A percentile compares a stretch with the other conserved stretches of the same genome.
Conservation (phyloP, 2,888 invertebrate species). For the Proisotoma minuta region DNA sequence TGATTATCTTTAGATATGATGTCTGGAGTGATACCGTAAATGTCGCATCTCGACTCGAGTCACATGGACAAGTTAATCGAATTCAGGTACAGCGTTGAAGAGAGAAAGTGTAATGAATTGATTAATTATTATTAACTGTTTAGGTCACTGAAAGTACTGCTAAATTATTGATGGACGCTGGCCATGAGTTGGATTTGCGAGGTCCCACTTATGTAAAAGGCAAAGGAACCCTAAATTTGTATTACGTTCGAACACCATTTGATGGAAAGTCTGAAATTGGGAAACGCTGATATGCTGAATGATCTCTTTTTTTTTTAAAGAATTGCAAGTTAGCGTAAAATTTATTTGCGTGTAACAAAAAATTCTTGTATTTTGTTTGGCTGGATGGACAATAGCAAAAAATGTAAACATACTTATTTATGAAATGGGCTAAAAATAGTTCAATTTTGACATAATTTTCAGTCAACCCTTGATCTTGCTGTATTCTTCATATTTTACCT, state of each 20-base stretch:
- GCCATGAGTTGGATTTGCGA: slow-evolving; percentile 82
- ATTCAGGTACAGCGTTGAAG: slow-evolving; percentile 61
- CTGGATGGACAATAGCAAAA: too few species aligned
- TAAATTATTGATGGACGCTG: slow-evolving; percentile 74
- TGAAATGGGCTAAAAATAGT: too few species aligned
- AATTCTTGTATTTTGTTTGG: too few species aligned
- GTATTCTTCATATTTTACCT: too few species aligned
- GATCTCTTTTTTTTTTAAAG: too few species aligned
- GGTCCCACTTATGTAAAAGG: slow-evolving; percentile 94
- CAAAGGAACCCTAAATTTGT: slow-evolving; percentile 83
- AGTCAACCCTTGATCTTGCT: too few species aligned
- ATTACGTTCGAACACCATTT: slow-evolving; percentile 81
- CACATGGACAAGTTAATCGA: slow-evolving; percentile 80
- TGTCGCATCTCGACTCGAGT: slow-evolving; percentile 94
- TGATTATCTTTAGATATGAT: slow-evolving; percentile 58
- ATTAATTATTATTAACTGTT: too few species aligned
- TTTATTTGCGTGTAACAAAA: too few species aligned
- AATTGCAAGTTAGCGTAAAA: too few species aligned
- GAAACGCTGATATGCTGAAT: slow-evolving; percentile 6
- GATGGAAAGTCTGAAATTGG: slow-evolving; percentile 51
- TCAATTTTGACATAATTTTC: too few species aligned
- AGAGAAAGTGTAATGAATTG: slow-evolving; percentile 1
- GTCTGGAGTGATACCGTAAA: slow-evolving; percentile 97
- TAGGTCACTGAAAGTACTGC: slow-evolving; percentile 78
- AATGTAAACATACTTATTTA: too few species aligned